These are phyloP conservation scores for Protobothrops mucrosquamatus DNA, from an alignment of 2,113 vertebrate species.

Conservation along the genomic window DNA sequence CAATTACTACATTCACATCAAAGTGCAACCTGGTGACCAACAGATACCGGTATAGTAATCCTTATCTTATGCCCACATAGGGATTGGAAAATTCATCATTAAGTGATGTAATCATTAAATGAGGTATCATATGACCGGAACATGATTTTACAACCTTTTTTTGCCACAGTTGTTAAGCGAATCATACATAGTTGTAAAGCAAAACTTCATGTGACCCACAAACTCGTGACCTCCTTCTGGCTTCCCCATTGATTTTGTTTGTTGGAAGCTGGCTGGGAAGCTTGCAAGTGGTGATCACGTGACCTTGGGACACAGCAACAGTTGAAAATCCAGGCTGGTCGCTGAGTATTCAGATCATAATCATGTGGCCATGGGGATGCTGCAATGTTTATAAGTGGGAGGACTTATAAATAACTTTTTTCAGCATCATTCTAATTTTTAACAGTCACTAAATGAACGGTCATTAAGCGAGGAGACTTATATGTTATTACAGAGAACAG, in stretches of 20 bases:
- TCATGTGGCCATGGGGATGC: background rate
- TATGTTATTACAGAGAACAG: background rate
- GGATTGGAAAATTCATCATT: too few relatives aligned
- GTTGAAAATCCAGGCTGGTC: too few relatives aligned
- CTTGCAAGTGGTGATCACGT: too few relatives aligned
- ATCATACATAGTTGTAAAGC: background rate
- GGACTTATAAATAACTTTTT: background rate
- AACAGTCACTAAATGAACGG: background rate
- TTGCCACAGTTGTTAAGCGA: too few relatives aligned
- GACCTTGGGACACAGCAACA: too few relatives aligned
- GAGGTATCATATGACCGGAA: too few relatives aligned
- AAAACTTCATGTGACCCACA: too few relatives aligned
- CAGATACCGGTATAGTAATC: background rate
- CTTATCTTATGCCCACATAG: background rate
- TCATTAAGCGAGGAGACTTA: background rate
- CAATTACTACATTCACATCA: background rate
- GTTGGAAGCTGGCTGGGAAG: too few relatives aligned
- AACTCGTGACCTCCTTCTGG: background rate
- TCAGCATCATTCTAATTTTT: background rate
- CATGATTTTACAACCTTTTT: background rate
- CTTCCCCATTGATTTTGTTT: too few relatives aligned
- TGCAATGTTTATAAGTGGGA: background rate
- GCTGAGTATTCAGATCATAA: too few relatives aligned
- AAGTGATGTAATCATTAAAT: too few relatives aligned
- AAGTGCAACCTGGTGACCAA: background rate